Conservation (phyloP, 2,797 vertebrate genomes). For the Eulemur mongoz region DNA sequence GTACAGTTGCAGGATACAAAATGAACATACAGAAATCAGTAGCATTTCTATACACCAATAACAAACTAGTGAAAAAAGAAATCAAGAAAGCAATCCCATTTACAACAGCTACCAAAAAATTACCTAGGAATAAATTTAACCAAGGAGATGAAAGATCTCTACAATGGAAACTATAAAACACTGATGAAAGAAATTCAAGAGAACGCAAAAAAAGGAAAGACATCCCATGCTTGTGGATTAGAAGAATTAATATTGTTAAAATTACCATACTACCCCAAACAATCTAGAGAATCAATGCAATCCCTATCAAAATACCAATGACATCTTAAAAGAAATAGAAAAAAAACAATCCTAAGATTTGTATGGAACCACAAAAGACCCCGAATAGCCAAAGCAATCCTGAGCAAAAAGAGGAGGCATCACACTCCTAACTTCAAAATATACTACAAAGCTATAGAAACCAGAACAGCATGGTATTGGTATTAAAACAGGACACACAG, state of each 20-base stretch:
- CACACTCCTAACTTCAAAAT: not conserved
- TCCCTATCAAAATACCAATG: not conserved
- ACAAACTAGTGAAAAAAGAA: not conserved
- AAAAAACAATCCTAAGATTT: not conserved
- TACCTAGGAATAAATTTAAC: not conserved
- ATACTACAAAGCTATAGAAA: not conserved
- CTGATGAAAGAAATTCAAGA: not conserved
- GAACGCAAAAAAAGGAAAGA: not conserved
- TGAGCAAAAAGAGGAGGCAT: not conserved
- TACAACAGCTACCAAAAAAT: not conserved
- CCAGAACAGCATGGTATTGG: not conserved
- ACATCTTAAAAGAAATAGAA: not conserved
- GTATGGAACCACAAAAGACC: not conserved
- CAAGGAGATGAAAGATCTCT: not conserved
- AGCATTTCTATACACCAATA: not conserved
- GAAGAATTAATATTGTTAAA: not conserved
- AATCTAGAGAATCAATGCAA: not conserved
- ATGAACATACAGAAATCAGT: not conserved
- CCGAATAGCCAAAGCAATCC: not conserved
- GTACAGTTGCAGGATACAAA: not conserved
- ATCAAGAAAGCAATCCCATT: not conserved
- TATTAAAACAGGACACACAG: not conserved
- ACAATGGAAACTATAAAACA: not conserved
- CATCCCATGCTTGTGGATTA: not conserved
- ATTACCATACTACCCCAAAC: not conserved